A percentile compares a stretch with the other conserved stretches of the same genome.
phyloP scores from a whole-genome alignment of 1,140 invertebrate species.

The Drosophila kikkawai region DNA sequence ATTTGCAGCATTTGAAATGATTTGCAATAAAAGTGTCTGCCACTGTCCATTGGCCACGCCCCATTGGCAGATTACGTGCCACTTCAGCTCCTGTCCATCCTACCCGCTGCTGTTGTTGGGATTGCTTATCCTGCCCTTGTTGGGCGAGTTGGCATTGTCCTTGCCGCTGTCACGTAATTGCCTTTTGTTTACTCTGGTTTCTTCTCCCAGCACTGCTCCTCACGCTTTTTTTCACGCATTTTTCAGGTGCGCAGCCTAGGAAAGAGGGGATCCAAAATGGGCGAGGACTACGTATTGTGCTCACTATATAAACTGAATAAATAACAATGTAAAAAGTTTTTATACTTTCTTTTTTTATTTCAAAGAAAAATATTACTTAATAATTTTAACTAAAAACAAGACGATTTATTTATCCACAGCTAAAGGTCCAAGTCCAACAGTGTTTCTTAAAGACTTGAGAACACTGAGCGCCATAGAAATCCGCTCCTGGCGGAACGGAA shows the following conservation, averaged over 20 bases:
- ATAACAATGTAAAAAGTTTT: not conserved
- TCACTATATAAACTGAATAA: not conserved
- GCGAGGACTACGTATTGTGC: too few species aligned
- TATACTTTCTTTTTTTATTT: not conserved
- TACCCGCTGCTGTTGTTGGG: conserved; percentile 27
- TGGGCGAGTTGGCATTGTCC: conserved; percentile 50
- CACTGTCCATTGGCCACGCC: conserved; percentile 73
- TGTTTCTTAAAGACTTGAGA: too few species aligned
- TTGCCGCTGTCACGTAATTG: conserved; percentile 77
- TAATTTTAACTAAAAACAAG: not conserved
- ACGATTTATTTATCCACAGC: not conserved
- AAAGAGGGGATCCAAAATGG: not conserved
- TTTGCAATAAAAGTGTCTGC: conserved; percentile 82
- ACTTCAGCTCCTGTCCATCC: conserved; percentile 38
- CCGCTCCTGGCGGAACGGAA: conserved; percentile 6
- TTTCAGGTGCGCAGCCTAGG: not conserved
- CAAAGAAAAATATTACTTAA: not conserved
- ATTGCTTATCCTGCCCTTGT: conserved; percentile 49
- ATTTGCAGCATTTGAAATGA: conserved; percentile 82
- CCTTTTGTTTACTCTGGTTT: conserved; percentile 71
- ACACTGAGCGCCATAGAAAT: not conserved
- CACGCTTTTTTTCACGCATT: conserved; percentile 14
- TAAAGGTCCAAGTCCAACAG: too few species aligned
- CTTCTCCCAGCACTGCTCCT: conserved; percentile 11
- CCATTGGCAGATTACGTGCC: conserved; percentile 77